Evolutionary conservation across 1,140 invertebrate genomes (phyloP).

Genomic region (Cotesia vestalis): DNA sequence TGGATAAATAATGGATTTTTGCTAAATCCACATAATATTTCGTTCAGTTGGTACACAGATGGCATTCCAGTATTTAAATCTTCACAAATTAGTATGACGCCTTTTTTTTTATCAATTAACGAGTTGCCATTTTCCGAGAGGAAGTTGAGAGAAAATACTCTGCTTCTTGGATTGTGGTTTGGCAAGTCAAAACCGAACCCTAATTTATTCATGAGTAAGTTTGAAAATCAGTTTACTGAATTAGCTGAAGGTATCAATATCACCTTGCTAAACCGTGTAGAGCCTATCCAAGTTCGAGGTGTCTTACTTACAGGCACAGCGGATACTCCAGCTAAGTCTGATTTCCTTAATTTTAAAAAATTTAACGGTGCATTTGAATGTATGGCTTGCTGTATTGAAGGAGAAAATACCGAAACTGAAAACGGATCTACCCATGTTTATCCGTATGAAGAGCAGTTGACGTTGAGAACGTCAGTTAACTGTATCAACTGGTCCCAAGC

Average conservation of each 20-base stretch:
- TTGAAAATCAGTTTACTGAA: constrained; percentile 10
- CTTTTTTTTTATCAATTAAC: constrained; percentile 50
- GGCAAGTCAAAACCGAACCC: constrained; percentile 30
- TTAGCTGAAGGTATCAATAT: constrained; percentile 4
- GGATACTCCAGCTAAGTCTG: constrained; percentile 37
- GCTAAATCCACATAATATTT: constrained; percentile 43
- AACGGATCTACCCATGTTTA: constrained; percentile 24
- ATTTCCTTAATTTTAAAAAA: constrained; percentile 39
- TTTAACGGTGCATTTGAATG: constrained; percentile 36
- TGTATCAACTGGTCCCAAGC: too few relatives aligned
- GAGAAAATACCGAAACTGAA: constrained; percentile 17
- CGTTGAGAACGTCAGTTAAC: too few relatives aligned
- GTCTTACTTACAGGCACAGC: constrained; percentile 38
- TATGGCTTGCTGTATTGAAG: constrained; percentile 29
- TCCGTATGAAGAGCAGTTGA: constrained; percentile 21
- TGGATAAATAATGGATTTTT: constrained; percentile 43
- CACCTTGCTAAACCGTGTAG: not conserved
- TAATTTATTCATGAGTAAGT: constrained; percentile 22
- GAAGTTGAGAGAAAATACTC: constrained; percentile 26
- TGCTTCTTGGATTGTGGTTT: constrained; percentile 30
- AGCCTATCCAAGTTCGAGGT: constrained; percentile 32
- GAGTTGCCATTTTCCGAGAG: constrained; percentile 42
- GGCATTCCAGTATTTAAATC: constrained; percentile 55
- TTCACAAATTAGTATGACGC: constrained; percentile 51
- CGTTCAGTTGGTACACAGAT: constrained; percentile 48